Percentiles rank a stretch among this genome's conserved stretches.
These are phyloP conservation scores for Lepisosteus osseus DNA, from an alignment of 2,113 vertebrate species.

Conservation along the genomic window DNA sequence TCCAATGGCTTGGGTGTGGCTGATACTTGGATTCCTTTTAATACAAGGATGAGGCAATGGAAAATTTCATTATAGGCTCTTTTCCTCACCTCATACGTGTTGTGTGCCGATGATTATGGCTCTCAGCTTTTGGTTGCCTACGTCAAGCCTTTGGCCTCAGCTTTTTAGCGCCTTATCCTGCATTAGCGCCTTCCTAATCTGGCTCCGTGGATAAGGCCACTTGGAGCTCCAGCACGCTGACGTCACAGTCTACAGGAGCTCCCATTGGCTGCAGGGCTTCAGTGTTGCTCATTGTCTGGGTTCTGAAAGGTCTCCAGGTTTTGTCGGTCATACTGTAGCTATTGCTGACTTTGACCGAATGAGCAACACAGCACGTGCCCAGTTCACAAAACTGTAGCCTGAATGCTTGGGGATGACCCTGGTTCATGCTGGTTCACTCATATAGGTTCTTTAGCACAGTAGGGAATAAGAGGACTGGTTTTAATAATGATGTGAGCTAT, in stretches of 20 bases:
- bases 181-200: background rate
- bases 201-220: background rate
- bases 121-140: background rate
- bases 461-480: too few relatives aligned
- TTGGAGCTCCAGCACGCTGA: constrained; percentile 2
- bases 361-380: too few relatives aligned
- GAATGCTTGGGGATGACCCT: too few relatives aligned
- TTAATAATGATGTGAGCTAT: too few relatives aligned
- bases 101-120: background rate
- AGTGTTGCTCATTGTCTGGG: too few relatives aligned
- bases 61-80: background rate
- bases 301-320: too few relatives aligned
- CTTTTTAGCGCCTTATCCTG: background rate
- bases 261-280: constrained; percentile 34
- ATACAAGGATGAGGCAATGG: background rate
- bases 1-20: too few relatives aligned
- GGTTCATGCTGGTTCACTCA: too few relatives aligned
- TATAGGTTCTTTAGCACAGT: too few relatives aligned
- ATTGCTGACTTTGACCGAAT: too few relatives aligned
- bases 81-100: background rate
- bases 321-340: too few relatives aligned
- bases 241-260: constrained; percentile 25
- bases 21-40: background rate
- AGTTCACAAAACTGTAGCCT: too few relatives aligned
- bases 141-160: background rate